Percentiles rank a stretch among this genome's conserved stretches.
Evolutionary conservation across 2,888 invertebrate genomes (phyloP).

Genomic region (Synergus japonicus): DNA sequence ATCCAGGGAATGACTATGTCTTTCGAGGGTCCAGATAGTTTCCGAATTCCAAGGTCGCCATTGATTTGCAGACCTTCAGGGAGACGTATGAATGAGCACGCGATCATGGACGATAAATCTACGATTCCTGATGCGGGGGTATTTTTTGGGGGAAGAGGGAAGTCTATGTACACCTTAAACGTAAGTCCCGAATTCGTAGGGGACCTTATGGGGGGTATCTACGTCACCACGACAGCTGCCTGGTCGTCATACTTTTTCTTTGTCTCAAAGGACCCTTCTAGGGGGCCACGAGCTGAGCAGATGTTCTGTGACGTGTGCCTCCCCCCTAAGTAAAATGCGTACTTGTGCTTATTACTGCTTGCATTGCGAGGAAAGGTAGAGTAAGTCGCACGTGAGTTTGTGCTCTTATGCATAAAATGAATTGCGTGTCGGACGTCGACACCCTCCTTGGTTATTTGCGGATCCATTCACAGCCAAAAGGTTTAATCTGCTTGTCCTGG

Average conservation of each 20-base stretch:
- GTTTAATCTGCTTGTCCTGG: neutral
- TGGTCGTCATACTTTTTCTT: constrained; percentile 76
- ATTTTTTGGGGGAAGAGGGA: constrained; percentile 53
- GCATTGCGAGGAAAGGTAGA: constrained; percentile 32
- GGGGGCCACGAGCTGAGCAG: constrained; percentile 70
- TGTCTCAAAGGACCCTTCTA: constrained; percentile 76
- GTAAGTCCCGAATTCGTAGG: constrained; percentile 56
- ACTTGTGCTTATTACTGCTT: constrained; percentile 55
- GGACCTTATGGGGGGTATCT: constrained; percentile 60
- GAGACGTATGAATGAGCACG: constrained; percentile 40
- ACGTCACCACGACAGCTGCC: constrained; percentile 76
- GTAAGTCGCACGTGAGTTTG: constrained; percentile 39
- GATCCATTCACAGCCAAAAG: neutral
- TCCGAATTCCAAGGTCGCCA: constrained; percentile 10
- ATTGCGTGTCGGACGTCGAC: neutral
- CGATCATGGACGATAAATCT: constrained; percentile 50
- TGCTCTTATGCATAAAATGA: neutral
- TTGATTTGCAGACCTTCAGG: constrained; percentile 39
- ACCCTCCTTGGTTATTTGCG: neutral
- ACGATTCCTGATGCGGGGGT: constrained; percentile 54
- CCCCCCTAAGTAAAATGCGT: constrained; percentile 54
- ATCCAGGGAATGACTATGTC: constrained; percentile 1
- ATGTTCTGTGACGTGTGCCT: constrained; percentile 74
- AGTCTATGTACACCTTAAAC: constrained; percentile 56
- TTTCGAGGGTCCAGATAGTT: constrained; percentile 24